These are phyloP conservation scores for Dallia pectoralis DNA, from an alignment of 2,797 vertebrate species.

Conservation along the genomic window DNA sequence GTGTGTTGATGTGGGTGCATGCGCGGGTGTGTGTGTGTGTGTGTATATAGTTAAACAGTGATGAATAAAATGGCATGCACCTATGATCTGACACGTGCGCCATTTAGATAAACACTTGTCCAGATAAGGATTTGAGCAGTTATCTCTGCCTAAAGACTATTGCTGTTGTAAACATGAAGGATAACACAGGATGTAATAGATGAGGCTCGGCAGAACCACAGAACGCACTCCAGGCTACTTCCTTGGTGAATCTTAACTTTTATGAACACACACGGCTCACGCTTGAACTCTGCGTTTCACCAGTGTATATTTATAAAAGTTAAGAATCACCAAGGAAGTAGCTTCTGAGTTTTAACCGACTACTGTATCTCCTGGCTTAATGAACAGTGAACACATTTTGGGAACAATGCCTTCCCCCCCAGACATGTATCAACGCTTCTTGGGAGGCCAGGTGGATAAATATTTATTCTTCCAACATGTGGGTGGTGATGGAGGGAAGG, in stretches of 20 bases:
- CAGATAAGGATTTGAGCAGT: background rate
- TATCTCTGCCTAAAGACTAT: conserved; percentile 28
- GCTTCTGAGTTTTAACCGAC: too few species aligned
- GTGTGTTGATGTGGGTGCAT: background rate
- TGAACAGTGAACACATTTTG: conserved; percentile 9
- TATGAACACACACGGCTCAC: too few species aligned
- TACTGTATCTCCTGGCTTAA: too few species aligned
- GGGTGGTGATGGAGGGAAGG: background rate
- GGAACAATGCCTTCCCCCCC: background rate
- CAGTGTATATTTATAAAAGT: too few species aligned
- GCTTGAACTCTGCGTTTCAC: too few species aligned
- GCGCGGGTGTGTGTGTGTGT: background rate
- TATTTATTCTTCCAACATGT: conserved; percentile 38
- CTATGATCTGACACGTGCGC: background rate
- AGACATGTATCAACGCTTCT: background rate
- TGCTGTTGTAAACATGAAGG: conserved; percentile 26
- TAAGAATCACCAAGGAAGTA: too few species aligned
- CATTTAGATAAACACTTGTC: background rate
- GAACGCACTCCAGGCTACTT: too few species aligned
- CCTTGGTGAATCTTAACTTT: too few species aligned
- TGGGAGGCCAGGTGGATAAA: conserved; percentile 32
- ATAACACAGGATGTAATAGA: background rate
- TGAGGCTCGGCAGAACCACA: too few species aligned
- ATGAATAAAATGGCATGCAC: background rate
- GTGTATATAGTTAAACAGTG: background rate